Percentiles rank a stretch among this genome's conserved stretches.
phyloP scores from a whole-genome alignment of 2,888 invertebrate species.

The Catocala fraxini region DNA sequence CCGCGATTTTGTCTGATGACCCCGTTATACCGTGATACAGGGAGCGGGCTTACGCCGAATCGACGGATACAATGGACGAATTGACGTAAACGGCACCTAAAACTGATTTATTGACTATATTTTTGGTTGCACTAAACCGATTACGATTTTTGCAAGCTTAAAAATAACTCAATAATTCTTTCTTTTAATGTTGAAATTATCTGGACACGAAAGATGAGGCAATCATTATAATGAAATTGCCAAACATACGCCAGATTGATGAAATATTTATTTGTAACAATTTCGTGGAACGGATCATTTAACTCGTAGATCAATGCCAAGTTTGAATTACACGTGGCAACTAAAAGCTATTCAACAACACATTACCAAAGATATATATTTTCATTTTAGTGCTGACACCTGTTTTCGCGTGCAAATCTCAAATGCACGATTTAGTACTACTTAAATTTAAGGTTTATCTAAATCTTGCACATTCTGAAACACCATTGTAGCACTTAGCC shows the following conservation, averaged over 20 bases:
- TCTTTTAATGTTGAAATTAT: conserved; percentile 1
- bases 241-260: conserved; percentile 22
- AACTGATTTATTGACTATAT: conserved; percentile 58
- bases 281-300: conserved; percentile 31
- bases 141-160: neutral
- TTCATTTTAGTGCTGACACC: conserved; percentile 23
- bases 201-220: conserved; percentile 9
- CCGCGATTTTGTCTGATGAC: conserved; percentile 44
- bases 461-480: neutral
- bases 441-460: neutral
- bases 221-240: conserved; percentile 12
- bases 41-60: conserved; percentile 53
- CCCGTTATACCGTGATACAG: conserved; percentile 51
- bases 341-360: conserved; percentile 34
- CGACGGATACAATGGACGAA: conserved; percentile 61
- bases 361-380: conserved; percentile 14
- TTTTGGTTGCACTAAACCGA: conserved; percentile 16
- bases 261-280: conserved; percentile 25
- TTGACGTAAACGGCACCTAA: conserved; percentile 60
- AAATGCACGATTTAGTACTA: conserved; percentile 8
- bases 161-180: neutral
- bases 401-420: conserved; percentile 13
- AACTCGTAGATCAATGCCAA: conserved; percentile 44
- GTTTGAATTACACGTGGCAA: conserved; percentile 28
- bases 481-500: no score